Conservation (phyloP, 2,797 vertebrate genomes). For the Danionella dracula region DNA sequence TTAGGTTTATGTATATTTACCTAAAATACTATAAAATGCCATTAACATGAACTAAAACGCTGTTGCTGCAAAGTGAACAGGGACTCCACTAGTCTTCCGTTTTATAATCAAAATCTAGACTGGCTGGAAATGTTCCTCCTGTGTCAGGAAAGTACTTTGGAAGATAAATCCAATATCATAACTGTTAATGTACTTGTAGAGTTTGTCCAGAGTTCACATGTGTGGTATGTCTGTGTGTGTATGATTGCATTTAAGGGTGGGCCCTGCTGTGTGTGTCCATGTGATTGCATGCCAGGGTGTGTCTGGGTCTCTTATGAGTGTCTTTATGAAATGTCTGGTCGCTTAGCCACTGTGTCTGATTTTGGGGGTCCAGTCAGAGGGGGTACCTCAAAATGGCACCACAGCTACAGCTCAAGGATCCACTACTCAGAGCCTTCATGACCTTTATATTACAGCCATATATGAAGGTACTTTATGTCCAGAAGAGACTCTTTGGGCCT, state of each 20-base stretch:
- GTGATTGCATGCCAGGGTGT: slow-evolving; percentile 43
- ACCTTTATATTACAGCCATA: slow-evolving; percentile 8
- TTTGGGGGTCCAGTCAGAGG: slow-evolving; percentile 23
- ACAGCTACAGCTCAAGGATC: slow-evolving; percentile 1
- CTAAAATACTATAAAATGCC: too few relatives aligned
- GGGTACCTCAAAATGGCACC: slow-evolving; percentile 10
- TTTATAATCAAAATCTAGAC: too few relatives aligned
- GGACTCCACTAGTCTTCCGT: too few relatives aligned
- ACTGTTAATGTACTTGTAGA: neutral
- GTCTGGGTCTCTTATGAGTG: slow-evolving; percentile 46
- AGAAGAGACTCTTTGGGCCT: slow-evolving; percentile 17
- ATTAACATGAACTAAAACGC: too few relatives aligned
- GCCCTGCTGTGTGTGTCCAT: slow-evolving; percentile 41
- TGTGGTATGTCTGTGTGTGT: slow-evolving; percentile 37
- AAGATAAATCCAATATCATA: too few relatives aligned
- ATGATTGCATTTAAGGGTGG: slow-evolving; percentile 39
- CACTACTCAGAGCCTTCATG: neutral
- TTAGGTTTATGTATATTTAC: too few relatives aligned
- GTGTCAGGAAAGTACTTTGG: too few relatives aligned
- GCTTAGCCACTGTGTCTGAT: slow-evolving; percentile 41
- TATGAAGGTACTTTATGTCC: neutral
- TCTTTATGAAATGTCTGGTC: slow-evolving; percentile 49
- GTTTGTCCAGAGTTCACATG: neutral
- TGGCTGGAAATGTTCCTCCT: too few relatives aligned
- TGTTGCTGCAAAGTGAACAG: too few relatives aligned